A percentile compares a stretch with the other conserved stretches of the same genome.
Evolutionary conservation across 2,113 vertebrate species (phyloP).

Genomic region (Hippocampus barbouri): DNA sequence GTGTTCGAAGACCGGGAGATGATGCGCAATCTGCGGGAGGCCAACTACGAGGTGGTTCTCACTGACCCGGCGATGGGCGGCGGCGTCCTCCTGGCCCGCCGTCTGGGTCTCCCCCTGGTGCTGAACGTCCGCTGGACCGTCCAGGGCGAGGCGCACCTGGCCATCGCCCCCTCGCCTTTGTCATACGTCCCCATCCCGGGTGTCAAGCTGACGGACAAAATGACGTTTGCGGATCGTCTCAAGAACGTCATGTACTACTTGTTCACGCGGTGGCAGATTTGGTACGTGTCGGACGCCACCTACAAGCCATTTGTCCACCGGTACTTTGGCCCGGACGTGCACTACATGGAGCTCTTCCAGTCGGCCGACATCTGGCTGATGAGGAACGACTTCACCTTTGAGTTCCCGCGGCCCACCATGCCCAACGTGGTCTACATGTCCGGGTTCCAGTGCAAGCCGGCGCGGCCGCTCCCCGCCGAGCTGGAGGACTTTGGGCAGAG

Average conservation of each 20-base stretch:
- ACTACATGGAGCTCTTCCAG: conserved; percentile 65
- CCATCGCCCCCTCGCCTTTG: conserved; percentile 48
- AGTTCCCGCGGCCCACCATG: conserved; percentile 63
- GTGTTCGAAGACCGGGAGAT: conserved; percentile 43
- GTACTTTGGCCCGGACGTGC: conserved; percentile 42
- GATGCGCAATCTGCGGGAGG: conserved; percentile 40
- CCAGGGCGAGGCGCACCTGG: conserved; percentile 38
- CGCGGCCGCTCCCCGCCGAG: conserved; percentile 51
- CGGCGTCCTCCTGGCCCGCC: conserved; percentile 42
- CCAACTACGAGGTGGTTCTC: conserved; percentile 52
- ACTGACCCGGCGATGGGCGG: conserved; percentile 34
- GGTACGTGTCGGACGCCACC: conserved; percentile 16
- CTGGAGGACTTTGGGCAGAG: conserved; percentile 55
- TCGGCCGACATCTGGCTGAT: conserved; percentile 63
- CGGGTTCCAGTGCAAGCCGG: conserved; percentile 64
- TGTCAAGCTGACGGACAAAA: conserved; percentile 47
- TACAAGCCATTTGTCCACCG: conserved; percentile 51
- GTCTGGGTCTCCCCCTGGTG: conserved; percentile 55
- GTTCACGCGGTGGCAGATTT: conserved; percentile 12
- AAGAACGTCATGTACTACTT: conserved; percentile 32
- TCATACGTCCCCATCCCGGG: conserved; percentile 43
- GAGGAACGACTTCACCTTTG: conserved; percentile 63
- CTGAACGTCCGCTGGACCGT: conserved; percentile 54
- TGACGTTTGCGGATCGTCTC: conserved; percentile 44
- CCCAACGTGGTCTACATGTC: conserved; percentile 62